These are phyloP conservation scores for Hydrocynus forskahlii DNA, from an alignment of 2,797 vertebrate genomes.

Conservation along the genomic window DNA sequence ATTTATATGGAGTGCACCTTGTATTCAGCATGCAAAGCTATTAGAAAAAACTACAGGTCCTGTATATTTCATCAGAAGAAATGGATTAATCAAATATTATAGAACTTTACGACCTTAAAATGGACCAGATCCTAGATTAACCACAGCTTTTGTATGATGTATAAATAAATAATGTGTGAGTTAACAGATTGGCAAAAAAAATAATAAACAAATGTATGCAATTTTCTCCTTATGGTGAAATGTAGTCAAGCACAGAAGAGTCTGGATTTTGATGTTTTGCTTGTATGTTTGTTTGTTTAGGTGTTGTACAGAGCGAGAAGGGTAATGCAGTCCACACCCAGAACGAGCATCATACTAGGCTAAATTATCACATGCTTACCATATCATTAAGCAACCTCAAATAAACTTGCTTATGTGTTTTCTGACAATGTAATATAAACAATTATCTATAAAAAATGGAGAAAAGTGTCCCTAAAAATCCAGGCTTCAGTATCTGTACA, in stretches of 20 bases:
- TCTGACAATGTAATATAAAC: neutral
- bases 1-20: neutral
- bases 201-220: neutral
- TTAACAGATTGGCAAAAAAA: neutral
- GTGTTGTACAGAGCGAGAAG: neutral
- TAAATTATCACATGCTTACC: neutral
- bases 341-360: neutral
- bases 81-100: neutral
- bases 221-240: neutral
- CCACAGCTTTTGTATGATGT: neutral
- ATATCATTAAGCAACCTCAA: neutral
- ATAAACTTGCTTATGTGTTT: neutral
- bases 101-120: neutral
- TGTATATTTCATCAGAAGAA: neutral
- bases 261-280: neutral
- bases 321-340: neutral
- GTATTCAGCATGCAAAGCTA: slow-evolving; percentile 1
- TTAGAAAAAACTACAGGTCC: neutral
- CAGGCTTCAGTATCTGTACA: neutral
- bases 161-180: neutral
- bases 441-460: neutral
- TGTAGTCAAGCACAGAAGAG: neutral
- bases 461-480: neutral
- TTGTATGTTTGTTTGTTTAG: too few species aligned
- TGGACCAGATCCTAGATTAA: neutral